Percentiles rank a stretch among this genome's conserved stretches.
phyloP scores from a whole-genome alignment of 2,797 vertebrate species.

The Gastrophryne carolinensis region DNA sequence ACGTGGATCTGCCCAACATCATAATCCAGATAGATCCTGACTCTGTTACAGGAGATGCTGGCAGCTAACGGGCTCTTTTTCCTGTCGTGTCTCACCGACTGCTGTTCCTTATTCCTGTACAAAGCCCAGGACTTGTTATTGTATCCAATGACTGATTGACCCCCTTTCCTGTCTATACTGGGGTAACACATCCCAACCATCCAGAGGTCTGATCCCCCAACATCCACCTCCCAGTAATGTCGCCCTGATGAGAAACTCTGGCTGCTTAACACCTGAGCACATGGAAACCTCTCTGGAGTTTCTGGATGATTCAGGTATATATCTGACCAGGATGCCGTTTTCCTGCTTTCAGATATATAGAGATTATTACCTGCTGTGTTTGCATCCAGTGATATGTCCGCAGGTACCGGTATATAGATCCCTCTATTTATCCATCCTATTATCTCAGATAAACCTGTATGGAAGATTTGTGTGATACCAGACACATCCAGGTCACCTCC shows the following conservation, averaged over 20 bases:
- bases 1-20: neutral
- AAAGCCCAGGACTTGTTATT: neutral
- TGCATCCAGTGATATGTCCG: no score
- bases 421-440: no score
- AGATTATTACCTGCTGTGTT: no score
- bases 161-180: neutral
- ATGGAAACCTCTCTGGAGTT: no score
- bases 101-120: neutral
- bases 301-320: no score
- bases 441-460: no score
- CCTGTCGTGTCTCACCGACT: neutral
- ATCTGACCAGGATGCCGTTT: no score
- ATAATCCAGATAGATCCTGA: neutral
- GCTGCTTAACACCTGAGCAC: neutral
- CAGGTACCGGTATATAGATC: no score
- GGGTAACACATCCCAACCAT: neutral
- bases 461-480: no score
- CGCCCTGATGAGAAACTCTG: neutral
- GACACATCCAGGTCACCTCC: no score
- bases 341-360: no score
- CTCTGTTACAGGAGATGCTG: neutral
- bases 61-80: neutral
- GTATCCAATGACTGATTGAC: neutral
- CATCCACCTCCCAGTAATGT: constrained; percentile 14
- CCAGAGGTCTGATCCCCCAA: neutral